A percentile compares a stretch with the other conserved stretches of the same genome.
phyloP scores from a whole-genome alignment of 2,113 vertebrate species.

The Aphyosemion australe region DNA sequence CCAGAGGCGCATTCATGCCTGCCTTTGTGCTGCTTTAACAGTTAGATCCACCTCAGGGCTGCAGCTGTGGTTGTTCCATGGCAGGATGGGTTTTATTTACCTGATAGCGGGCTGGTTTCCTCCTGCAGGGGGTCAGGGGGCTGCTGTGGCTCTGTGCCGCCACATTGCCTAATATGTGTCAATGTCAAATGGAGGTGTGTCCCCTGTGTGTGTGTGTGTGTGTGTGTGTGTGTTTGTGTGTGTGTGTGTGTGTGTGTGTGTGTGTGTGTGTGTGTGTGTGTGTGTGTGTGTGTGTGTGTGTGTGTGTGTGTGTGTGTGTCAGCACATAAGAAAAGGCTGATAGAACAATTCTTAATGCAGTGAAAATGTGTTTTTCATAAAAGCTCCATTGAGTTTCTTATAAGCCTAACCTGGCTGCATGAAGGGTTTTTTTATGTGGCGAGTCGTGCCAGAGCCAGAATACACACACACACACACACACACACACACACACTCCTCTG shows the following conservation, averaged over 20 bases:
- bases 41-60: neutral
- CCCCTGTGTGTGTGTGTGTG: constrained; percentile 9
- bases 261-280: no score
- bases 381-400: neutral
- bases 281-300: neutral
- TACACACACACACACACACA: constrained; percentile 14
- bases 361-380: constrained; percentile 10
- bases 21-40: constrained; percentile 26
- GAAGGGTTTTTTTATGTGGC: constrained; percentile 13
- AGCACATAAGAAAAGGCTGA: neutral
- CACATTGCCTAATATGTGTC: constrained; percentile 51
- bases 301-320: neutral
- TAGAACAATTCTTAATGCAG: no score
- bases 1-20: neutral
- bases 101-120: neutral
- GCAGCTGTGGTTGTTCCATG: neutral
- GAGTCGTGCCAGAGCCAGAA: constrained; percentile 41
- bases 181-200: constrained; percentile 81
- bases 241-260: neutral
- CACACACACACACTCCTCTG: neutral
- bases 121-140: neutral
- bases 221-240: neutral
- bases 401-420: neutral
- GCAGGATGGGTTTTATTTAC: neutral
- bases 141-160: constrained; percentile 20